Base-by-base conservation (phyloP, 2,113 vertebrate species). In the Passerina amoena region DNA sequence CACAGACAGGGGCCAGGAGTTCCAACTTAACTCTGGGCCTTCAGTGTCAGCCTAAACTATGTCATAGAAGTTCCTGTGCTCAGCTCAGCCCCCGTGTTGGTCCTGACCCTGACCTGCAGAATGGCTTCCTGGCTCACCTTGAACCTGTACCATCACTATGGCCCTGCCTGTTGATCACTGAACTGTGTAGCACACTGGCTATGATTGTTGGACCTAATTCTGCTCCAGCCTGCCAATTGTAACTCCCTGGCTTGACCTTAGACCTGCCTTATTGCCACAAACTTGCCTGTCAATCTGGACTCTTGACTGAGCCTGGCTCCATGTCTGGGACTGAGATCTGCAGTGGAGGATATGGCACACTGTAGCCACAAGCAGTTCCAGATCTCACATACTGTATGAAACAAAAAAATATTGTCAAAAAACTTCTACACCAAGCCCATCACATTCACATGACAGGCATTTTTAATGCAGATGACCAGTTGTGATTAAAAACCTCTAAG, bases 51-150 rank as follows among this genome's bases (percentile, higher is more conserved):
- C 23, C 25, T 64, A 22, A 69, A 12, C 23, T 51, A 5, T 8
- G 27, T 21, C 14, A 31, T 6, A 14, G 42, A 28, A 57, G 16
- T 9, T 16, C 10, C 22, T 60, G 15, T 40, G 24, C 35, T 38
- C 38, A 35, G 24, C 35, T 85, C 14, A 61, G 20, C 12, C 20
- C 48, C 5, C 0, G 0, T 33, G 4, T 10, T 48, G 24, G 48
- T 61, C 51, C 45, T 35, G 30, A 47, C 21, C 23, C 4, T 56
- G 33, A 22, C 12, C 25, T 59, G 22, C 23, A 57, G 35, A 44
- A 42, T 17, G 38, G 19, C n/a, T 31, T 72, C 16, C 37, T 85
- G 40, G 3, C 17, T 68, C 60, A 23, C 22, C 11, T 71, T 18
- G n/a, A 30, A 57, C 38, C 20, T 35, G 11, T 10, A 13, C 20